These are phyloP conservation scores for Chaenocephalus aceratus DNA, from an alignment of 2,113 vertebrate genomes.

Conservation along the genomic window DNA sequence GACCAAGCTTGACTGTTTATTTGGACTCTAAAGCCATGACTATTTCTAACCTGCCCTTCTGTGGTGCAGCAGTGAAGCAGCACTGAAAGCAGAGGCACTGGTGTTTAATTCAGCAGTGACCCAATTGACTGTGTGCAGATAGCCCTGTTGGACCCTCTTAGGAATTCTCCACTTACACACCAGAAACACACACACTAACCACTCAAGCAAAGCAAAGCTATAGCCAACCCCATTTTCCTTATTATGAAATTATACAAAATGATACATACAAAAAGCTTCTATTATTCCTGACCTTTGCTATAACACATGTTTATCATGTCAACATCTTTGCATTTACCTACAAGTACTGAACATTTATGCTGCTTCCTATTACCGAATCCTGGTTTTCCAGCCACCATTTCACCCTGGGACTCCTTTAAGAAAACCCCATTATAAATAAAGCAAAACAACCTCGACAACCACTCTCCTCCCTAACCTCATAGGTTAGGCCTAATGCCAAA, in stretches of 20 bases:
- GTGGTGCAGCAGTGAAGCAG: conserved; percentile 37
- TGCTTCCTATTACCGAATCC: conserved; percentile 5
- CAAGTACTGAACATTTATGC: conserved; percentile 13
- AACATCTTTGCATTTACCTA: background rate
- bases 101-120: conserved; percentile 80
- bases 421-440: conserved; percentile 5
- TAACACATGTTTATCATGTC: background rate
- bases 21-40: conserved; percentile 30
- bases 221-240: conserved; percentile 55
- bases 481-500: too few species aligned
- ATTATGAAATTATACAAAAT: conserved; percentile 8
- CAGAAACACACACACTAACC: background rate
- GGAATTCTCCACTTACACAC: conserved; percentile 66
- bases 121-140: conserved; percentile 67
- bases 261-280: conserved; percentile 32
- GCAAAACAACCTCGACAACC: conserved; percentile 18
- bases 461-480: conserved; percentile 10
- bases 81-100: conserved; percentile 42
- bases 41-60: conserved; percentile 61
- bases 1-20: conserved; percentile 15
- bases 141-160: conserved; percentile 61
- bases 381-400: conserved; percentile 6
- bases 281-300: background rate
- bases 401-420: conserved; percentile 12
- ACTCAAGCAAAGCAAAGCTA: conserved; percentile 24